phyloP scores from a whole-genome alignment of 2,113 vertebrate species.

The Colossoma macropomum region DNA sequence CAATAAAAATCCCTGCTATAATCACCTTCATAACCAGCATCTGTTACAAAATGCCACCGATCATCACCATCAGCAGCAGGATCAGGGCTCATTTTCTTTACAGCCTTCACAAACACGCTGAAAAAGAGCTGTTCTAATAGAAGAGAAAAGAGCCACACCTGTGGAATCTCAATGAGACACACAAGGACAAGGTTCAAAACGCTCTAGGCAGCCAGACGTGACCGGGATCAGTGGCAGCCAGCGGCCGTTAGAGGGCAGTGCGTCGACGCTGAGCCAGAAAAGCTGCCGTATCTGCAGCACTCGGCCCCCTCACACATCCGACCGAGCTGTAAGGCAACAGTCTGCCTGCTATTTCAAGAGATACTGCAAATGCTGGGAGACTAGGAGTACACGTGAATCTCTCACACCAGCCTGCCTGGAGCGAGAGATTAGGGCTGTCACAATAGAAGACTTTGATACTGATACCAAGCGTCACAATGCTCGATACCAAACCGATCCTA shows the following conservation, averaged over 20 bases:
- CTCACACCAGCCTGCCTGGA: not conserved
- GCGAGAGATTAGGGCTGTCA: too few species aligned
- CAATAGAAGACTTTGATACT: too few species aligned
- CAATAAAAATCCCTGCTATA: constrained; percentile 5
- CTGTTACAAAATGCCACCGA: not conserved
- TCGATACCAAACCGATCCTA: too few species aligned
- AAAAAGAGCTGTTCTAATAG: not conserved
- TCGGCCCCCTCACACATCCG: not conserved
- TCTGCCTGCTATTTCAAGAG: constrained; percentile 13
- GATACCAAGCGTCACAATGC: too few species aligned
- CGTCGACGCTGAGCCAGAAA: constrained; percentile 5
- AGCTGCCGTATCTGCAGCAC: not conserved
- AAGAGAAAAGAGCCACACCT: constrained; percentile 23
- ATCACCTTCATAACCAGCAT: constrained; percentile 4
- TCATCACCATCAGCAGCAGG: not conserved
- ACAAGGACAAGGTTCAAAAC: constrained; percentile 16
- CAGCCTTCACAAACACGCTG: not conserved
- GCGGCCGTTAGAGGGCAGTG: constrained; percentile 44
- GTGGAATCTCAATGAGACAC: constrained; percentile 45
- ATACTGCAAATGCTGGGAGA: not conserved
- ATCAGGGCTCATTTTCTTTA: not conserved
- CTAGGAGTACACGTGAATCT: not conserved
- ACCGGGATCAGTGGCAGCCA: constrained; percentile 21
- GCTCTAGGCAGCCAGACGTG: not conserved
- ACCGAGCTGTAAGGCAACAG: not conserved